These are phyloP conservation scores for Cepaea hortensis DNA, from an alignment of 2,888 invertebrate genomes.

Conservation along the genomic window DNA sequence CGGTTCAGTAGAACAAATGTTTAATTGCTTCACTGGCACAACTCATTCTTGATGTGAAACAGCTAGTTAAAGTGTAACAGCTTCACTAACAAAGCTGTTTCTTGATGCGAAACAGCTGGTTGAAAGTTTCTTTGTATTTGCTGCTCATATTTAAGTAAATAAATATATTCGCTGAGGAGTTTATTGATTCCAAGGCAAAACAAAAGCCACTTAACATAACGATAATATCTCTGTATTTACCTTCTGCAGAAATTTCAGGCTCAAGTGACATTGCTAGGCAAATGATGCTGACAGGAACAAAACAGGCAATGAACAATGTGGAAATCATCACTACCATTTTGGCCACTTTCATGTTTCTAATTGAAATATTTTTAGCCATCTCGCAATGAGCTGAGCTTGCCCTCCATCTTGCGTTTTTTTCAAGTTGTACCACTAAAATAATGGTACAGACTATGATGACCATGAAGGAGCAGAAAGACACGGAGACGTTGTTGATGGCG, in stretches of 20 bases:
- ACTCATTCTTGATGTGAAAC: too few species aligned
- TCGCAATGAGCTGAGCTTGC: neutral
- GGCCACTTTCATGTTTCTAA: neutral
- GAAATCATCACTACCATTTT: slow-evolving; percentile 12
- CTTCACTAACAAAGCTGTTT: neutral
- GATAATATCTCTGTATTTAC: neutral
- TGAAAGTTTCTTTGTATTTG: neutral
- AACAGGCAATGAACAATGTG: neutral
- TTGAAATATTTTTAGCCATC: neutral
- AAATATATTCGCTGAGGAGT: neutral
- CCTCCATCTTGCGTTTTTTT: neutral
- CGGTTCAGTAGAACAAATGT: too few species aligned
- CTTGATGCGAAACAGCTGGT: neutral
- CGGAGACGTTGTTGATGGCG: neutral
- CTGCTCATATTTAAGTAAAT: slow-evolving; percentile 15
- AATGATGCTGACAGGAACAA: neutral
- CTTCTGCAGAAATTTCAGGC: neutral
- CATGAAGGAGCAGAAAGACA: neutral
- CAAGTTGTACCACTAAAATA: neutral
- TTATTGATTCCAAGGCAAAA: neutral
- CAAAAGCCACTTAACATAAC: neutral
- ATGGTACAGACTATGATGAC: slow-evolving; percentile 5
- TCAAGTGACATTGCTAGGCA: neutral
- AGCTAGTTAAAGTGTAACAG: too few species aligned
- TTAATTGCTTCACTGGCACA: too few species aligned